Base-by-base conservation (phyloP, 2,797 vertebrate genomes). In the Sebastolobus altivelis region DNA sequence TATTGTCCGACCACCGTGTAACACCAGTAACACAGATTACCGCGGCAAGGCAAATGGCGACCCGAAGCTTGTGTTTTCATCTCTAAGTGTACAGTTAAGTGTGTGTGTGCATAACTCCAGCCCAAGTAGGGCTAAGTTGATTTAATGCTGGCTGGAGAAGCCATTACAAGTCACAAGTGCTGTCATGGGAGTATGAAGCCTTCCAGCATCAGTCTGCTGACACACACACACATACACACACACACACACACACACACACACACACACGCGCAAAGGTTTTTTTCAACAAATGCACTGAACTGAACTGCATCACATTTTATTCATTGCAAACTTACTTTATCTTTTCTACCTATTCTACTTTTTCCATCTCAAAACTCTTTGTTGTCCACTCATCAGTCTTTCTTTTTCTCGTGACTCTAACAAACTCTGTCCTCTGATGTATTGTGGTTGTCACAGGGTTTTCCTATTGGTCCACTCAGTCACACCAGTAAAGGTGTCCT, bases 401-500 rank as follows among this genome's bases (percentile, higher is more conserved):
- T 37, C 27, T 73, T 60, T 56, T n/a, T 31, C 38, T 71, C 49
- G 2, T 72, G 72, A 49, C 72, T 71, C 55, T 62, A 52, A 74
- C 33, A 49, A 68, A 70, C 75, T 27, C 62, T 46, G 27, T 69
- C 55, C 56, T 60, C 20, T 72, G 33, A 11, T 25, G 27, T 18
- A 35, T 13, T 59, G 16, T 37, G n/a, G 3, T n/a, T 62, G 55
- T 75, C 55, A 4, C 7, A 6, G 12, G 27, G 18, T 1, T 61
- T 72, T 59, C 35, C 13, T 40, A 33, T 43, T 65, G 66, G 58
- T 78, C 38, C 22, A 2, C 60, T 71, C 22, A 56, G 67, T 70
- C 37, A 37, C 14, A 22, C 18, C 56, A 61, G 72, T 46, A 52
- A 77, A 80, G 59, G 49, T 81, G 69, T 72, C 58, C 52, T 75